A percentile compares a stretch with the other conserved stretches of the same genome.
Conservation (phyloP, 2,888 invertebrate species). For the Eristalinus sepulchralis region DNA sequence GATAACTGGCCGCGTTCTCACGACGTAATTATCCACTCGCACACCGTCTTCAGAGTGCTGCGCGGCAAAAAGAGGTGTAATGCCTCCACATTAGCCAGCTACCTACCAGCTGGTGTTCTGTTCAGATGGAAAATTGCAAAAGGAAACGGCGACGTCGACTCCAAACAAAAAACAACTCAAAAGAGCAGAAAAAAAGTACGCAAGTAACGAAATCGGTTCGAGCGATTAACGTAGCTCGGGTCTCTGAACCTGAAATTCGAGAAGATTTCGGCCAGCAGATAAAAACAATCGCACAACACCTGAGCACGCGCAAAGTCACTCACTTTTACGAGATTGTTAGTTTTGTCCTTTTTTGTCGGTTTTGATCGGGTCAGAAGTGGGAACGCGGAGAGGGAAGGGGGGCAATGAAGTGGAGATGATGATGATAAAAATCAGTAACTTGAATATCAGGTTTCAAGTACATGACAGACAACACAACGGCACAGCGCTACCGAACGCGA, state of each 20-base stretch:
- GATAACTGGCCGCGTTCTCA: constrained; percentile 9
- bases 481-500: constrained; percentile 42
- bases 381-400: background rate
- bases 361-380: background rate
- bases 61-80: background rate
- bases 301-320: constrained; percentile 68
- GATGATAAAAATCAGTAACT: constrained; percentile 61
- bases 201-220: constrained; percentile 35
- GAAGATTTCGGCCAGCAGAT: constrained; percentile 65
- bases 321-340: constrained; percentile 46
- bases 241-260: constrained; percentile 68
- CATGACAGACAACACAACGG: constrained; percentile 50
- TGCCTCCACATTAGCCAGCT: background rate
- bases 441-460: constrained; percentile 69
- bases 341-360: background rate
- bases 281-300: constrained; percentile 63
- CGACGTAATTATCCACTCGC: constrained; percentile 47
- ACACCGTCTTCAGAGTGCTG: background rate
- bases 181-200: background rate
- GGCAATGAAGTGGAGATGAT: background rate
- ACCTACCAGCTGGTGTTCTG: constrained; percentile 5
- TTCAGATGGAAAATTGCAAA: constrained; percentile 43
- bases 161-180: background rate
- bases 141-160: background rate
- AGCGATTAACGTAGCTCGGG: constrained; percentile 21